Percentiles rank a stretch among this genome's conserved stretches.
Conservation (phyloP, 2,113 vertebrate species). For the Eolophus roseicapilla region DNA sequence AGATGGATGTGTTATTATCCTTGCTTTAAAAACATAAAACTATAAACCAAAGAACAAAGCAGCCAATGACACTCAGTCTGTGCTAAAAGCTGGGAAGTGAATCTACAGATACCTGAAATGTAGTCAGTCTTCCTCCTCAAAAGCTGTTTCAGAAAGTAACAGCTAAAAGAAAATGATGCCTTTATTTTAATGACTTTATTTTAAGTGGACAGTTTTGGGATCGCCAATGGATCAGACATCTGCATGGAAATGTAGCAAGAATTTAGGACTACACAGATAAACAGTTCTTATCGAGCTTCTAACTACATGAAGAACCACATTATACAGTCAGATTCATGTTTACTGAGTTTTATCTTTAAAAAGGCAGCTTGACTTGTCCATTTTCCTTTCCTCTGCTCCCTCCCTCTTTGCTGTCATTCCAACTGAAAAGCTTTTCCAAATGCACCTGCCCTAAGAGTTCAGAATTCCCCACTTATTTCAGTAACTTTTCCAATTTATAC, state of each 20-base stretch:
- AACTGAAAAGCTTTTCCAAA: not conserved
- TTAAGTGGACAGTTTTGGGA: not conserved
- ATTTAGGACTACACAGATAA: not conserved
- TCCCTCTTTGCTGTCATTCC: not conserved
- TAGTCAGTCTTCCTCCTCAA: not conserved
- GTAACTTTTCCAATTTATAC: not conserved
- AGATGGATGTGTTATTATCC: not conserved
- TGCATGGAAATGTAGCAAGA: not conserved
- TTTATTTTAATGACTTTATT: constrained; percentile 3
- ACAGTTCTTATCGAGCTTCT: not conserved
- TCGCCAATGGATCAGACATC: not conserved
- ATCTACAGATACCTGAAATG: not conserved
- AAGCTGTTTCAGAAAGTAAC: not conserved
- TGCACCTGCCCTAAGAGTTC: not conserved
- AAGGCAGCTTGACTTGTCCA: not conserved
- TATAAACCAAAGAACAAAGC: not conserved
- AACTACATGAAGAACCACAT: not conserved
- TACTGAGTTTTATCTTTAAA: not conserved
- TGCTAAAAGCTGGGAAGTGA: not conserved
- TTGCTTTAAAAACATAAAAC: not conserved
- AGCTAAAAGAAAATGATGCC: not conserved
- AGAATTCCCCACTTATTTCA: not conserved
- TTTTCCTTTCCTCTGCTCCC: not conserved
- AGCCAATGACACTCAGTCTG: not conserved
- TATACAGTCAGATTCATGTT: not conserved